Conservation (phyloP, 2,113 vertebrate species). For the Chaenogobius annularis region DNA sequence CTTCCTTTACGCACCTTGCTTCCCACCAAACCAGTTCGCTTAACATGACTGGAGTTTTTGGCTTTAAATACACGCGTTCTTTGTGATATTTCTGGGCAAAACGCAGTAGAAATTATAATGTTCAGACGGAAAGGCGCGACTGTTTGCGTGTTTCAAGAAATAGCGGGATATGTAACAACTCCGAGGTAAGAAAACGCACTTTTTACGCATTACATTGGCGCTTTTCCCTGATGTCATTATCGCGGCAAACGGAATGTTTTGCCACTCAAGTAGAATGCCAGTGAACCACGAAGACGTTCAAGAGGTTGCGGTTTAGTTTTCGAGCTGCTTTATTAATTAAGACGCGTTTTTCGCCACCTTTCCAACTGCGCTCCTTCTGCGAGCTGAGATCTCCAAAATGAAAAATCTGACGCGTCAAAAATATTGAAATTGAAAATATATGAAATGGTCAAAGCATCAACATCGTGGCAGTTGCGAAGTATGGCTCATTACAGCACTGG, state of each 20-base stretch:
- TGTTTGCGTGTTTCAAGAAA: conserved; percentile 39
- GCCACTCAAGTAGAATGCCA: neutral
- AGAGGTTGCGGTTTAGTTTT: neutral
- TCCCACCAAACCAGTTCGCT: conserved; percentile 13
- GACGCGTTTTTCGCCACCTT: neutral
- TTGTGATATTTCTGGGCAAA: neutral
- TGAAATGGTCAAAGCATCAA: too few species aligned
- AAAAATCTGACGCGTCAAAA: too few species aligned
- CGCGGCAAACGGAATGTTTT: neutral
- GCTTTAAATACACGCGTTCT: neutral
- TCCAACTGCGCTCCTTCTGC: too few species aligned
- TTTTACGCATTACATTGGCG: neutral
- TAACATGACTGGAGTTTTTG: neutral
- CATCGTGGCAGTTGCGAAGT: too few species aligned
- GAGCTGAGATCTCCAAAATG: too few species aligned
- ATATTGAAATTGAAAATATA: too few species aligned
- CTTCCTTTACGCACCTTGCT: conserved; percentile 16
- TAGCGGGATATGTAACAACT: conserved; percentile 52
- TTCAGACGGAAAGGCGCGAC: conserved; percentile 44
- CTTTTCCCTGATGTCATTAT: neutral
- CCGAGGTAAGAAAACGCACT: conserved; percentile 51
- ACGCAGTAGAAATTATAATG: conserved; percentile 27
- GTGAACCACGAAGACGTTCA: neutral
- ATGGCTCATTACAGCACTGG: too few species aligned
- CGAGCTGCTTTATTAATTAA: neutral